A percentile compares a stretch with the other conserved stretches of the same genome.
Conservation (phyloP, 2,888 invertebrate species). For the Campoletis raptor region DNA sequence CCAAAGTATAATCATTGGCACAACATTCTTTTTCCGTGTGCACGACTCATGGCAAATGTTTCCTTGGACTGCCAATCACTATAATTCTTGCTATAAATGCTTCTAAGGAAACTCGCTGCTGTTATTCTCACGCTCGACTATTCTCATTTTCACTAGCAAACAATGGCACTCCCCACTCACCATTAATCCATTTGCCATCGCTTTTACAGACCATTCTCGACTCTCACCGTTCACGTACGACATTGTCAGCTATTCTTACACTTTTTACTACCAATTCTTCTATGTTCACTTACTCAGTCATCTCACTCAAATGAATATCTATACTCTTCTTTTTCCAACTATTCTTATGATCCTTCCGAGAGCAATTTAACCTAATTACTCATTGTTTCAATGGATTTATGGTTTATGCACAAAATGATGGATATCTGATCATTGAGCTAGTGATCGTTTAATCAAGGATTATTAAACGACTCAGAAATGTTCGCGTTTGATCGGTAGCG, state of each 20-base stretch:
- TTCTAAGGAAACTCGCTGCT: slow-evolving; percentile 46
- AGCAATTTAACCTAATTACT: neutral
- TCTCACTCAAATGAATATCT: neutral
- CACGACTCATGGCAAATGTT: neutral
- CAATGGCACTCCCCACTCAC: slow-evolving; percentile 56
- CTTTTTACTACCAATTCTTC: slow-evolving; percentile 24
- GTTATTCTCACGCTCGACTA: slow-evolving; percentile 78
- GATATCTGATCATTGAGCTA: slow-evolving; percentile 2
- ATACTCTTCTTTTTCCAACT: neutral
- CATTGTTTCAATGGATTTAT: slow-evolving; percentile 6
- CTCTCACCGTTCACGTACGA: slow-evolving; percentile 68
- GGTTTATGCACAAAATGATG: neutral
- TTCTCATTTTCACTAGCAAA: slow-evolving; percentile 77
- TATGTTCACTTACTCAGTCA: slow-evolving; percentile 8
- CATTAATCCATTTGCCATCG: slow-evolving; percentile 42
- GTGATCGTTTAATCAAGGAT: neutral
- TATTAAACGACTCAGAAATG: neutral
- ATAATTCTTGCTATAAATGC: neutral
- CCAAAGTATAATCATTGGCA: neutral
- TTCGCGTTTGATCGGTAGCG: neutral
- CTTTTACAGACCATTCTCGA: slow-evolving; percentile 44
- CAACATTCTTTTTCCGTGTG: neutral
- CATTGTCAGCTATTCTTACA: slow-evolving; percentile 41
- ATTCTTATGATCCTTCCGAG: slow-evolving; percentile 4
- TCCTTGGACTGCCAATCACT: slow-evolving; percentile 50